Percentiles rank a stretch among this genome's conserved stretches.
Conservation (phyloP, 2,888 invertebrate species). For the Drosophila pegasa region DNA sequence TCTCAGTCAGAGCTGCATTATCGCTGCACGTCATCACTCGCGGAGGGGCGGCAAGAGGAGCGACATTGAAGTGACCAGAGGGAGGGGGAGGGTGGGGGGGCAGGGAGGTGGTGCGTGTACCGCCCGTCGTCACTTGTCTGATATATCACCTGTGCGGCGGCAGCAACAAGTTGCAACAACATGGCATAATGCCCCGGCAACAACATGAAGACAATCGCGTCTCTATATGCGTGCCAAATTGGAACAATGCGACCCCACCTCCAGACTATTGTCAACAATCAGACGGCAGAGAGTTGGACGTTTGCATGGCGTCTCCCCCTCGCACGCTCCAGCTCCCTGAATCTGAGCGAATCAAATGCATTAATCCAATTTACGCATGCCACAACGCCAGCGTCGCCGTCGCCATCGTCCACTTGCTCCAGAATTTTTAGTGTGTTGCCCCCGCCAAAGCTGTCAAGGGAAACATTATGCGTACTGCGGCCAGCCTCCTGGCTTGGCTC, state of each 20-base stretch:
- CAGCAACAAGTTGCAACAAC: conserved; percentile 63
- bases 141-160: conserved; percentile 73
- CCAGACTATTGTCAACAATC: conserved; percentile 72
- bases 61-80: not conserved
- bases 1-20: conserved; percentile 63
- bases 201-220: conserved; percentile 51
- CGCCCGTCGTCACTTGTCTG: conserved; percentile 81
- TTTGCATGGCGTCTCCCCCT: conserved; percentile 59
- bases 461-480: conserved; percentile 33
- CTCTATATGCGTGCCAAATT: conserved; percentile 70
- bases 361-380: conserved; percentile 82
- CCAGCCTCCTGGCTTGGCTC: conserved; percentile 14
- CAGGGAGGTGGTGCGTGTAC: conserved; percentile 30
- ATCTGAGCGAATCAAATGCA: conserved; percentile 75
- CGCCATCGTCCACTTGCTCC: conserved; percentile 66
- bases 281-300: conserved; percentile 31
- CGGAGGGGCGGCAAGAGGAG: conserved; percentile 12
- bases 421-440: conserved; percentile 55
- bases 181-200: conserved; percentile 59
- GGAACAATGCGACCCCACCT: conserved; percentile 74
- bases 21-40: conserved; percentile 71
- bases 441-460: conserved; percentile 69
- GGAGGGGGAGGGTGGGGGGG: not conserved
- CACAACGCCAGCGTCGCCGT: conserved; percentile 40
- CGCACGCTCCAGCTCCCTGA: conserved; percentile 12